Evolutionary conservation across 2,797 vertebrate species (phyloP).

Genomic region (Chiloscyllium punctatum): DNA sequence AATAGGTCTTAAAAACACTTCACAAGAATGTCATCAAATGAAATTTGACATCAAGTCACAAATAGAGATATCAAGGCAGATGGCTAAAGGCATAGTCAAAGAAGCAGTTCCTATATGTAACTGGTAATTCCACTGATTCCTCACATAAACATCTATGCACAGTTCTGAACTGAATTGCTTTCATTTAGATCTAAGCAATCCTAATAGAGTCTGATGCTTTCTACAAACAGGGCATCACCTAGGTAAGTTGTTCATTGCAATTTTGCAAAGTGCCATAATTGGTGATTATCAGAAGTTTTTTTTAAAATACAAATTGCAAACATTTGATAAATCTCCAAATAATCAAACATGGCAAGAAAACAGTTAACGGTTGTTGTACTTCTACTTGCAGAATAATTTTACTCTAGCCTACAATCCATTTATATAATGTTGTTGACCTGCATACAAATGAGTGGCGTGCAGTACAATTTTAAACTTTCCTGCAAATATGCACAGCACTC

Average conservation of each 20-base stretch:
- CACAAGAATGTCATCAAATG: neutral
- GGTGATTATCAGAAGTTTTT: constrained; percentile 2
- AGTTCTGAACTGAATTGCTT: constrained; percentile 20
- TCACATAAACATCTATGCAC: neutral
- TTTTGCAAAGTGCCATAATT: constrained; percentile 23
- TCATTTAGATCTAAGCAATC: constrained; percentile 31
- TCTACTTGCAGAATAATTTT: neutral
- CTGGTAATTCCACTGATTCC: neutral
- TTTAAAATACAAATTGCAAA: neutral
- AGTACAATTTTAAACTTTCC: neutral
- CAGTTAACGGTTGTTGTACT: neutral
- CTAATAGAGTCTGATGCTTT: constrained; percentile 28
- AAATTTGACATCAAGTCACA: neutral
- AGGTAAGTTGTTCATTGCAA: constrained; percentile 11
- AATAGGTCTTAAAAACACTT: neutral
- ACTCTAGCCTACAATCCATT: neutral
- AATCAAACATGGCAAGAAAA: neutral
- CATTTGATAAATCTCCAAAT: neutral
- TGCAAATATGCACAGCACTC: neutral
- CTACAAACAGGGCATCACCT: constrained; percentile 17
- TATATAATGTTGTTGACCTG: neutral
- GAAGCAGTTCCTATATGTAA: neutral
- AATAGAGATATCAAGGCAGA: neutral
- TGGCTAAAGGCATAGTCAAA: neutral
- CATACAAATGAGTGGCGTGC: neutral